These are phyloP conservation scores for Thamnaconus septentrionalis DNA, from an alignment of 2,113 vertebrate genomes.

Conservation along the genomic window DNA sequence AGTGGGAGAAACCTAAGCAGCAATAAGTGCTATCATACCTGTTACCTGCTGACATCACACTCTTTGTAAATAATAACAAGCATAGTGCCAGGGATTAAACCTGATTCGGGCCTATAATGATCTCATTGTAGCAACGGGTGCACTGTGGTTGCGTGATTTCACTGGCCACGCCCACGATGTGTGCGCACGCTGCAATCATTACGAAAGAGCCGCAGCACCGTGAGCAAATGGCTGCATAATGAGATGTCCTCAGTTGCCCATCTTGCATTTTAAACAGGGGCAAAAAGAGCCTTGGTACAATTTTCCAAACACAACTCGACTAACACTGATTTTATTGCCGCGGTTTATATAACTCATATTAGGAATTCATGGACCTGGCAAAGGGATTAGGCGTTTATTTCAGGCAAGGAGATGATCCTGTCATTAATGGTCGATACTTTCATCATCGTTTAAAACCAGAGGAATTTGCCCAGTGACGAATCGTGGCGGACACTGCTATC, in stretches of 20 bases:
- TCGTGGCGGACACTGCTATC: constrained; percentile 92
- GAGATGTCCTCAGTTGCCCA: constrained; percentile 87
- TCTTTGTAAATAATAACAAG: constrained; percentile 59
- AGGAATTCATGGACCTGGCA: constrained; percentile 99
- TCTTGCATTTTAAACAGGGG: constrained; percentile 93
- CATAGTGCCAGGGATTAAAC: constrained; percentile 70
- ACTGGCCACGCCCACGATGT: neutral
- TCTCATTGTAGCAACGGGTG: constrained; percentile 45
- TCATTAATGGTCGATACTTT: constrained; percentile 99
- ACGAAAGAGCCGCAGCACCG: constrained; percentile 70
- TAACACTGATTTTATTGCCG: constrained; percentile 99
- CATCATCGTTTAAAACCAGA: constrained; percentile 98
- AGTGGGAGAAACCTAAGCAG: constrained; percentile 22
- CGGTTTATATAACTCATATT: constrained; percentile 99
- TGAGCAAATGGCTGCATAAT: constrained; percentile 80
- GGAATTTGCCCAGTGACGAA: constrained; percentile 98
- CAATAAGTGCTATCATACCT: neutral
- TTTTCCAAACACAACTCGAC: constrained; percentile 99
- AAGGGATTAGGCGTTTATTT: constrained; percentile 99
- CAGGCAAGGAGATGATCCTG: constrained; percentile 99
- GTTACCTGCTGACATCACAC: constrained; percentile 60
- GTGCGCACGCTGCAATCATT: constrained; percentile 34
- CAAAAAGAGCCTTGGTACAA: constrained; percentile 85
- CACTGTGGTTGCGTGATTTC: constrained; percentile 20
- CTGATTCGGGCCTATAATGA: constrained; percentile 64